phyloP scores from a whole-genome alignment of 37 sponge, comb jelly and placozoan genomes.

The Ianthella basta region DNA sequence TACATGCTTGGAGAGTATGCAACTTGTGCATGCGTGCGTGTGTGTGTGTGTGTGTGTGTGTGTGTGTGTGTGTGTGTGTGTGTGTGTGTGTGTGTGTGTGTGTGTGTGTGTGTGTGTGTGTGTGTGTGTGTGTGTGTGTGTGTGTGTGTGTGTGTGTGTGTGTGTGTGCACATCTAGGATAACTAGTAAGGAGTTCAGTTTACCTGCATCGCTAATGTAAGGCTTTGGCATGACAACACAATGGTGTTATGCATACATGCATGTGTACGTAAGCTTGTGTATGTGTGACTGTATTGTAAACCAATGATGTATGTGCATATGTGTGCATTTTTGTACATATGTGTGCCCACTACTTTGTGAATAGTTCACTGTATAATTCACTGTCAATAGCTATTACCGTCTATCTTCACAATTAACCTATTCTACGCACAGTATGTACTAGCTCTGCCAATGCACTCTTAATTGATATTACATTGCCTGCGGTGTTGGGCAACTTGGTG shows the following conservation, averaged over 20 bases:
- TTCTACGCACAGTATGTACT: too few relatives aligned
- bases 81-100: neutral
- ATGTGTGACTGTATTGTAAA: neutral
- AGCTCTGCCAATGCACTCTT: too few relatives aligned
- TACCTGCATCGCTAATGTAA: neutral
- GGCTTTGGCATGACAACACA: too few relatives aligned
- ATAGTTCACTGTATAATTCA: neutral
- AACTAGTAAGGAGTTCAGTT: neutral
- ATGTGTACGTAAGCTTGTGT: constrained; percentile 11
- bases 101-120: constrained; percentile 16
- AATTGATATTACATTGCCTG: too few relatives aligned
- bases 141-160: constrained; percentile 14
- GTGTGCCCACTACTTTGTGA: neutral
- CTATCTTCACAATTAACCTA: too few relatives aligned
- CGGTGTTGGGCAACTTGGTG: too few relatives aligned
- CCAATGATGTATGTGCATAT: neutral
- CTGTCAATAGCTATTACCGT: too few relatives aligned
- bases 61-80: constrained; percentile 17
- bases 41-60: constrained; percentile 16
- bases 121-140: constrained; percentile 18
- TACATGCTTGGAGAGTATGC: too few relatives aligned
- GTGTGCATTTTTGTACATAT: neutral
- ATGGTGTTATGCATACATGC: neutral
- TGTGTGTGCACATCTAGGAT: neutral
- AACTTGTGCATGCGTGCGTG: neutral